Evolutionary conservation across 2,888 invertebrate genomes (phyloP), one percentile per base, ranked within the genome.

Genomic region (Dicyrtoma fusca): DNA sequence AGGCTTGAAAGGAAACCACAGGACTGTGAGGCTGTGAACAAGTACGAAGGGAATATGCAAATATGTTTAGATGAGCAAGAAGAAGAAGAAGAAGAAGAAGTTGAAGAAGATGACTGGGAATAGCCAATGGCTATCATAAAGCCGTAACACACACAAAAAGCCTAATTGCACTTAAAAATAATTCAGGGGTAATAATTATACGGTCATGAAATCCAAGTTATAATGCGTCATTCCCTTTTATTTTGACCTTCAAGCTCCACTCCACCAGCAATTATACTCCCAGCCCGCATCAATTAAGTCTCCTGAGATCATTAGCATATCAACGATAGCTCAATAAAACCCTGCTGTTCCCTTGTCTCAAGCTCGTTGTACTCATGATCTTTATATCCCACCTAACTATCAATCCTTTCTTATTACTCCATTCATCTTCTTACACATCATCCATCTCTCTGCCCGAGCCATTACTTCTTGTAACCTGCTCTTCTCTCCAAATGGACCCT

Each of bases 271-370:
- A 77, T 77, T 77, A 77, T 74, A 72, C 73, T 74, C 73, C 71
- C 55, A 74, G 66, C 72, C 75, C 71, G 69, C 76, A 78, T 75
- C 78, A 78, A 78, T 78, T 78, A 76, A 75, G 71, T 76, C 74
- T 72, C 64, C 71, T 69, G 69, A 71, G 73, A 76, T 78, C 76
- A 78, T 78, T 76, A 76, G 78, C 76, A 76, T 78, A 78, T 78
- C 75, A 78, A 74, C 75, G 71, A 75, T 76, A 75, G 78, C 75
- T 76, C 76, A 78, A 76, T 76, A 77, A 74, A 45, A 74, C 71
- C 75, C 76, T 76, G 72, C 73, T 76, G 70, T 71, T 71, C 71
- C 64, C 57, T 53, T 64, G 55, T 65, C 70, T 57, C 64, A 57
- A 26, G 66, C 63, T 73, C 72, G 21, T 55, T 70, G 21, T 55